Conservation (phyloP, 2,113 vertebrate genomes). For the Caranx ignobilis region DNA sequence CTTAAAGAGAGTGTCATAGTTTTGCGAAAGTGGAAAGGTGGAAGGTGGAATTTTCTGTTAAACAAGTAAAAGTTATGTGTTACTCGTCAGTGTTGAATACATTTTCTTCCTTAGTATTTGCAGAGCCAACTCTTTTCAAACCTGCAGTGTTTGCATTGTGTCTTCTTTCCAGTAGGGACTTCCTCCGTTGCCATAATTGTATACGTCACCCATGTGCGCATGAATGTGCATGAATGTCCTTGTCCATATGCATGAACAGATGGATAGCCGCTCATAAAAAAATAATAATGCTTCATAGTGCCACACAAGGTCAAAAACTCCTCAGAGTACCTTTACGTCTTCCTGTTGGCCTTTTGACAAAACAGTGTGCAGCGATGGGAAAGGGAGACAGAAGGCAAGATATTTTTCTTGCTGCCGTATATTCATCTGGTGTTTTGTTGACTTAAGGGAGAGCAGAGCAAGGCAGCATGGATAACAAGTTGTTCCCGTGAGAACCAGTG, state of each 20-base stretch:
- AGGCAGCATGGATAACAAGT: conserved; percentile 36
- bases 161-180: neutral
- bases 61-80: neutral
- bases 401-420: conserved; percentile 25
- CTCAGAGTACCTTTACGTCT: neutral
- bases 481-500: conserved; percentile 68
- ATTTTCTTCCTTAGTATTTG: neutral
- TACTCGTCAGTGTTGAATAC: neutral
- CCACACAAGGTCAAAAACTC: neutral
- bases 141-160: neutral
- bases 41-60: no score
- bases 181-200: neutral
- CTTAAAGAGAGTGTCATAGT: neutral
- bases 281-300: neutral
- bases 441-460: conserved; percentile 45
- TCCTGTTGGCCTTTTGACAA: neutral
- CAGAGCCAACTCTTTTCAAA: neutral
- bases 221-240: neutral
- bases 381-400: conserved; percentile 6
- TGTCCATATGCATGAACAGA: neutral
- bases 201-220: no score
- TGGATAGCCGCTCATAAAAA: neutral
- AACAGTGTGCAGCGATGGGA: neutral
- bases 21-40: no score
- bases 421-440: conserved; percentile 46